Base-by-base conservation (phyloP, 2,113 vertebrate genomes). In the Pandion haliaetus region DNA sequence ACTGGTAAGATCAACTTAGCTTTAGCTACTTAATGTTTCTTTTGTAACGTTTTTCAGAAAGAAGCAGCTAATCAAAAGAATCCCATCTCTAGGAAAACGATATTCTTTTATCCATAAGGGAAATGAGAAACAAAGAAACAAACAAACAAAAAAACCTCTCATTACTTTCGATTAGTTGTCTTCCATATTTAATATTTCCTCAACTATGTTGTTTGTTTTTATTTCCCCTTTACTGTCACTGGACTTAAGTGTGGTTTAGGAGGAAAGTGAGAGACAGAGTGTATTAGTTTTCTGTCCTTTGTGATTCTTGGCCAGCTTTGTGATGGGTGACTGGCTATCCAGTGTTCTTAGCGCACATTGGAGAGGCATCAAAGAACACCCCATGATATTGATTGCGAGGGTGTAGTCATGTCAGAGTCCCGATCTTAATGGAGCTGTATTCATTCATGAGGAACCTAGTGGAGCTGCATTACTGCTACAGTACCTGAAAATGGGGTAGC, bases 121-220 rank as follows among this genome's bases (percentile, higher is more conserved):
- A 80, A 55, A 67, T 71, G 49, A 32, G 31, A 58, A 65, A 69
- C 5, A 57, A 66, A 44, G 4, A 23, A 55, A 8, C 25, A 78
- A 61, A 14, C 6, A 62, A 59, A 20, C 4, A 24, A 23, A 18
- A 9, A 1, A 2, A 14, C 3, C 2, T 21, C 2, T 14, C 15
- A 18, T 58, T 82, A 36, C 17, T 54, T 82, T 45, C 63, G 21
- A 85, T 20, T 86, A 67, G 7, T 49, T 74, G 7, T 71, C 26
- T 58, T 82, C 61, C 14, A 9, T 63, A 26, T 36, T 74, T 62
- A 67, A 10, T 58, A 24, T 55, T 76, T 90, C 17, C 17, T 67
- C 47, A 54, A 11, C 55, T 62, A 34, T 7, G 8, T n/a, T 29
- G 1, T 62, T 62, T 55, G 4, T 0, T 76, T 77, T 85, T 54